Conservation (phyloP, 2,797 vertebrate genomes). For the Poecilia wingei region DNA sequence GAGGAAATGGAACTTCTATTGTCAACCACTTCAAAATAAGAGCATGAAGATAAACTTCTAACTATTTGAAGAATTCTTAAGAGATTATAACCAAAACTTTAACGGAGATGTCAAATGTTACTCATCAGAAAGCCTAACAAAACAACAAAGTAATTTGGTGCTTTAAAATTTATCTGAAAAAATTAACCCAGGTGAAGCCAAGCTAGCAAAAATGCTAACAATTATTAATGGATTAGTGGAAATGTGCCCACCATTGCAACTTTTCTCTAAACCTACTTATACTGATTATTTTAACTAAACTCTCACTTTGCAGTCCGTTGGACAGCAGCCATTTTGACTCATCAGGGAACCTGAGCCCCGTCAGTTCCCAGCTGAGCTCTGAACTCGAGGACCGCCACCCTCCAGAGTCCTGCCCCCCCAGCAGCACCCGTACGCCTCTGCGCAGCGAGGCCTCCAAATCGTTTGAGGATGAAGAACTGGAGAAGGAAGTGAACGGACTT, state of each 20-base stretch:
- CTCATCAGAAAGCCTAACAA: background rate
- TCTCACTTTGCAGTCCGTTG: slow-evolving; percentile 80
- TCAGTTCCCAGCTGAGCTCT: slow-evolving; percentile 90
- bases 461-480: slow-evolving; percentile 55
- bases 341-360: slow-evolving; percentile 91
- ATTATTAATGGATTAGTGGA: background rate
- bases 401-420: slow-evolving; percentile 60
- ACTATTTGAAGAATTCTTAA: background rate
- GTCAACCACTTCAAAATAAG: background rate
- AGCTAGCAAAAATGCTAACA: background rate
- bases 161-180: background rate
- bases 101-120: background rate
- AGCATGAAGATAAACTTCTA: background rate
- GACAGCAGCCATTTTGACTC: slow-evolving; percentile 90
- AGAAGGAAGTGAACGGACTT: slow-evolving; percentile 54
- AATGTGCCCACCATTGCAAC: background rate
- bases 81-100: background rate
- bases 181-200: background rate
- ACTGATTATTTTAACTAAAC: slow-evolving; percentile 4
- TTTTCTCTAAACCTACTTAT: background rate
- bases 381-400: slow-evolving; percentile 85
- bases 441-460: slow-evolving; percentile 59
- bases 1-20: too few relatives aligned
- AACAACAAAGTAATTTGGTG: background rate
- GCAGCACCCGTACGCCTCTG: slow-evolving; percentile 33